Evolutionary conservation across 1,140 invertebrate species (phyloP), one percentile per base, ranked within the genome.

Genomic region (Lasioglossum albipes): DNA sequence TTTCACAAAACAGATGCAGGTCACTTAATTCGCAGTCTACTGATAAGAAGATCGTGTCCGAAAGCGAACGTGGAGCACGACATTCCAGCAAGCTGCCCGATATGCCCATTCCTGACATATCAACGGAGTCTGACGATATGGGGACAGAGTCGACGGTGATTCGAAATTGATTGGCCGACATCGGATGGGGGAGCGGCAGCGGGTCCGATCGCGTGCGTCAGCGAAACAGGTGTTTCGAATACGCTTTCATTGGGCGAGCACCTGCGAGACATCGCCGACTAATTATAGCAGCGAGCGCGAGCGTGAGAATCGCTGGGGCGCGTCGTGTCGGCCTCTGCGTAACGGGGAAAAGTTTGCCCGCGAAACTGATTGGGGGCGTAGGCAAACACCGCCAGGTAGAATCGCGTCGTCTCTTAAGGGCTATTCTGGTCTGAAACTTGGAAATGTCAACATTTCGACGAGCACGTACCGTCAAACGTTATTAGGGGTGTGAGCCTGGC

Each of bases 211-310:
- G 12, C 10, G 7, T 31, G 10, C 18, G 49, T 16, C 31, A 10
- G 22, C 20, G 68, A 72, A 72, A 78, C 75, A 78, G 59, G 78
- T 84, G 84, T 85, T 81, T 84, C 68, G 52, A 81, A 84, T 73
- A 81, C 61, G 71, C 31, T 84, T 81, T 84, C 59, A 69, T 75
- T 71, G 66, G 59, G 41, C 42, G 7, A 66, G 54, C 82, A 84
- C 61, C 82, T 84, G 83, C 54, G 67, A 80, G 57, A 57, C 65
- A 66, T 84, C 73, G 49, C 10, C 70, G 67, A 61, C 67, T 84
- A 84, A 84, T 84, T 80, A 84, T 84, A 84, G 54, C n/a, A 9
- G 10, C 61, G 10, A 79, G 20, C 61, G 31, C 59, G 79, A 52
- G 22, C 57, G 64, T 16, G 41, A 12, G n/a, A 20, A n/a, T 49